Evolutionary conservation across 1,140 invertebrate genomes (phyloP), one percentile per base, ranked within the genome.

Genomic region (Scaptomyza montana): DNA sequence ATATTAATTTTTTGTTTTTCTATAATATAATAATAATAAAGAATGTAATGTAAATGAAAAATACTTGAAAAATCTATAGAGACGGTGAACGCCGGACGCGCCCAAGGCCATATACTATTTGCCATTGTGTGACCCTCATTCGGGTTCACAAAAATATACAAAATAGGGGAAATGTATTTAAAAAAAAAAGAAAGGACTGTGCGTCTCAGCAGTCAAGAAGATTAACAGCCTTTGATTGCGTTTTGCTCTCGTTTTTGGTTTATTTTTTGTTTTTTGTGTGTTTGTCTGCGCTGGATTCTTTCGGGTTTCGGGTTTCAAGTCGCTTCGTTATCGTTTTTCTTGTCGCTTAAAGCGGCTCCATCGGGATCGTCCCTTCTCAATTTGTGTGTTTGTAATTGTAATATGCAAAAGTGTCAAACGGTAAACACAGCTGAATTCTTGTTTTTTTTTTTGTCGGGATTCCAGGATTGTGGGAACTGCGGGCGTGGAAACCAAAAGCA

Each of bases 161-260:
- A 63, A 10, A 53, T 43, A 43, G 39, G 12, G n/a, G 16, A 54
- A 41, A 36, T 9, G 33, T 16, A 16, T 9, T 9, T 10, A 9
- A 12, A 33, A 36, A 21, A 25, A 36, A 21, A 19, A 72, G 6
- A 41, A 61, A 53, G 41, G 47, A 61, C 65, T 45, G 45, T 36
- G 69, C 62, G 33, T 7, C 53, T 72, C 46, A 55, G 56, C 62
- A 73, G 55, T 73, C 70, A 59, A 66, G 56, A 77, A 77, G 74
- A 77, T 77, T 74, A 77, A 77, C 74, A 77, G 70, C 64, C 65
- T 74, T 74, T 77, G 74, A 77, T 77, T 77, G 70, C 57, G 70
- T 68, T 25, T 59, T 46, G 56, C 49, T 62, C 54, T 60, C 56
- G 25, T 36, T 53, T 55, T 59, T 30, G 21, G 41, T 41, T 55